A percentile compares a stretch with the other conserved stretches of the same genome.
Conservation (phyloP, 2,888 invertebrate genomes). For the Yponomeuta evonymella region DNA sequence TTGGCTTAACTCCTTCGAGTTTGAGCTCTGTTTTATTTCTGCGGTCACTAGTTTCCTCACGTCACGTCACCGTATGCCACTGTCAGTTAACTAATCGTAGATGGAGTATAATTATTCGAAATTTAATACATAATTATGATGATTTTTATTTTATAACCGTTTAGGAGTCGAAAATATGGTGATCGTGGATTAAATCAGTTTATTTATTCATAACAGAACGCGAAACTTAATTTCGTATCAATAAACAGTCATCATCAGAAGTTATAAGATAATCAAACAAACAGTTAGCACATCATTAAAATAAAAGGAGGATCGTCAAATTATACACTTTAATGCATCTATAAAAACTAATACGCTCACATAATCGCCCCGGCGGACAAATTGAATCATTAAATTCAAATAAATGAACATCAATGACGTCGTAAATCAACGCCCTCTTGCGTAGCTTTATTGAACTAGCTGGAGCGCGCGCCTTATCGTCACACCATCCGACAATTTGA, state of each 20-base stretch:
- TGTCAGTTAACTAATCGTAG: no score
- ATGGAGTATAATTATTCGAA: no score
- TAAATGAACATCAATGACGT: conserved; percentile 42
- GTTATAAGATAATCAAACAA: conserved; percentile 8
- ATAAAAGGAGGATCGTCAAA: conserved; percentile 57
- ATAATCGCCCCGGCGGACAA: conserved; percentile 55
- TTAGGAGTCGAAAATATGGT: background rate
- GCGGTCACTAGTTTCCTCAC: no score
- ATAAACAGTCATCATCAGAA: background rate
- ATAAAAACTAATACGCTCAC: conserved; percentile 57
- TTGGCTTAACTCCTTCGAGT: no score
- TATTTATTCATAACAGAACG: background rate
- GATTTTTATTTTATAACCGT: background rate
- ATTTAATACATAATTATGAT: background rate
- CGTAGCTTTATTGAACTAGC: conserved; percentile 46
- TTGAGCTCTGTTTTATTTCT: no score
- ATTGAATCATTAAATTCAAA: conserved; percentile 42
- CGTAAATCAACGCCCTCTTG: conserved; percentile 65
- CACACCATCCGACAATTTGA: conserved; percentile 55
- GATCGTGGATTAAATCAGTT: background rate
- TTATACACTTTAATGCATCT: conserved; percentile 50
- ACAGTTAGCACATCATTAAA: conserved; percentile 45
- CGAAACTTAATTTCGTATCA: background rate
- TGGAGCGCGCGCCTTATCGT: conserved; percentile 50
- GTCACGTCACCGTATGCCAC: no score